phyloP scores from a whole-genome alignment of 2,888 invertebrate genomes.

The Caenorhabditis sp. region DNA sequence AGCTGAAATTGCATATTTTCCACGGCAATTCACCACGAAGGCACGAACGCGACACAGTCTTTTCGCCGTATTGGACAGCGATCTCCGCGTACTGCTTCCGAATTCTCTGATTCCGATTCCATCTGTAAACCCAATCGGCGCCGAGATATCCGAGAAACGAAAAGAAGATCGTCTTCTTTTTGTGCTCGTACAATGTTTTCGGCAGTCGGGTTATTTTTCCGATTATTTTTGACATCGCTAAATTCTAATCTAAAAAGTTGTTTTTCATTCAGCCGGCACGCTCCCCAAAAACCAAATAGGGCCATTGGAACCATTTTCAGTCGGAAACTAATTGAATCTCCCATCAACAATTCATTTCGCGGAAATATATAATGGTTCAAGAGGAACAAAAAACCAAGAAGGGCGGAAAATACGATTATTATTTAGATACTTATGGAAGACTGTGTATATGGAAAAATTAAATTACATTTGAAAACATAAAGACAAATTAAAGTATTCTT shows the following conservation, averaged over 20 bases:
- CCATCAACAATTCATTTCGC: no score
- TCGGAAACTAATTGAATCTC: no score
- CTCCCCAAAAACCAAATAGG: conserved; percentile 10
- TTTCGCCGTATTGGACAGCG: conserved; percentile 69
- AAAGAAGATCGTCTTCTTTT: conserved; percentile 70
- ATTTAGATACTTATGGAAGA: no score
- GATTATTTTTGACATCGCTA: conserved; percentile 56
- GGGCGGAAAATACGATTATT: no score
- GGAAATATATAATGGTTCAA: no score
- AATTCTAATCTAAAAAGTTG: neutral
- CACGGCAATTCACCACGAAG: no score
- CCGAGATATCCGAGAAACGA: conserved; percentile 64
- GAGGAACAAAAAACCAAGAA: no score
- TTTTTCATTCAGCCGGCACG: neutral
- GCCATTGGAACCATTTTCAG: conserved; percentile 19
- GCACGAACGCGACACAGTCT: conserved; percentile 65
- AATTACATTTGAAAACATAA: no score
- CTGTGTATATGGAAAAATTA: no score
- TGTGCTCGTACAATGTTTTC: conserved; percentile 68
- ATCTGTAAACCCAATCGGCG: conserved; percentile 56
- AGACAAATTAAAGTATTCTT: no score
- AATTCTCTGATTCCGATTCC: conserved; percentile 64
- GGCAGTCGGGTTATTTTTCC: conserved; percentile 50
- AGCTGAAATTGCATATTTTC: conserved; percentile 64
- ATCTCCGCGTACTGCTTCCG: conserved; percentile 69